phyloP scores from a whole-genome alignment of 2,113 vertebrate genomes.

The Pseudorectes ferrugineus region DNA sequence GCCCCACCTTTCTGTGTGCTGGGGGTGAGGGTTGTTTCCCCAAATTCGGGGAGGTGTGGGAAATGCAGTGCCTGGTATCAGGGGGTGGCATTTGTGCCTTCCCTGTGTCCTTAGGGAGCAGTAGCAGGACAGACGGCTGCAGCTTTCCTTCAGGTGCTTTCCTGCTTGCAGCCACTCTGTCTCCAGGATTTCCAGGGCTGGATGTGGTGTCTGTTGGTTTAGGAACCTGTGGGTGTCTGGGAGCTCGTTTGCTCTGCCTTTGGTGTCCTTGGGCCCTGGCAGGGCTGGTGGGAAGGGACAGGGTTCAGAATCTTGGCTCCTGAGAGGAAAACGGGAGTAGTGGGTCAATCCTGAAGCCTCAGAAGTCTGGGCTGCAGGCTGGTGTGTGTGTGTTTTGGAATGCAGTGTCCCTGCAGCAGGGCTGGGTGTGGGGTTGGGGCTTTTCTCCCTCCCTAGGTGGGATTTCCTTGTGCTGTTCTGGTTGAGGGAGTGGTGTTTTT shows the following conservation, averaged over 20 bases:
- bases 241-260: not conserved
- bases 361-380: not conserved
- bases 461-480: not conserved
- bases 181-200: not conserved
- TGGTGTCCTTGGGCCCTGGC: not conserved
- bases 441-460: rapidly evolving
- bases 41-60: rapidly evolving
- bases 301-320: not conserved
- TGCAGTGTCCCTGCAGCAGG: not conserved
- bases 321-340: not conserved
- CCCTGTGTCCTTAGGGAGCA: not conserved
- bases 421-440: not conserved
- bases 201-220: not conserved
- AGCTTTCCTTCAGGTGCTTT: not conserved
- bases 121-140: not conserved
- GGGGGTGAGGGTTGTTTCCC: not conserved
- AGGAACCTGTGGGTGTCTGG: not conserved
- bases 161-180: not conserved
- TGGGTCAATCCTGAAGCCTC: not conserved
- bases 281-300: not conserved
- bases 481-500: not conserved
- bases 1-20: not conserved
- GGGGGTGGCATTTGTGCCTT: not conserved
- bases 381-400: rapidly evolving
- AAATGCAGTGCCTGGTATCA: not conserved